These are phyloP conservation scores for Chiloscyllium punctatum DNA, from an alignment of 2,797 vertebrate genomes.

Conservation along the genomic window DNA sequence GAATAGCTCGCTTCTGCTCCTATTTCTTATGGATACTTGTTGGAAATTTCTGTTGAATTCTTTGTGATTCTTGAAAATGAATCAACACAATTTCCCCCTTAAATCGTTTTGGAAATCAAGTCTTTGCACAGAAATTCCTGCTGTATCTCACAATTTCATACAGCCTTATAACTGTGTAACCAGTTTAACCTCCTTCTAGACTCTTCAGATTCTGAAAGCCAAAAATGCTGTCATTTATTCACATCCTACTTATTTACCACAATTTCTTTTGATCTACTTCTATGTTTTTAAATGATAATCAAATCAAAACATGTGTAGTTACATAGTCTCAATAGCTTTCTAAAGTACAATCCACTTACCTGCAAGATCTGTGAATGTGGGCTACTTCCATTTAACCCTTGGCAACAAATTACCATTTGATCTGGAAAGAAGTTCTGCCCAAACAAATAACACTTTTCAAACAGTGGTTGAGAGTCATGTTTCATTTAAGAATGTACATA, in stretches of 20 bases:
- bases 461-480: background rate
- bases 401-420: constrained; percentile 95
- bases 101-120: background rate
- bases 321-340: too few relatives aligned
- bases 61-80: background rate
- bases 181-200: background rate
- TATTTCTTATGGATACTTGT: background rate
- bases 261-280: background rate
- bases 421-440: constrained; percentile 93
- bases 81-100: background rate
- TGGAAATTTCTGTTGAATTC: background rate
- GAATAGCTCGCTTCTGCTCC: too few relatives aligned
- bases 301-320: background rate
- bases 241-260: background rate
- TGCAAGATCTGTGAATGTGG: constrained; percentile 87
- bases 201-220: background rate
- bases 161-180: background rate
- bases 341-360: constrained; percentile 58
- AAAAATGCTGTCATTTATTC: background rate
- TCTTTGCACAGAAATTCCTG: background rate
- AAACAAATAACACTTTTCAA: constrained; percentile 35
- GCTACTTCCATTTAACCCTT: constrained; percentile 84
- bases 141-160: background rate
- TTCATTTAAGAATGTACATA: background rate
- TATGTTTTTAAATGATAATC: background rate